Evolutionary conservation across 2,888 invertebrate genomes (phyloP).

Genomic region (Sinotaia quadrata): DNA sequence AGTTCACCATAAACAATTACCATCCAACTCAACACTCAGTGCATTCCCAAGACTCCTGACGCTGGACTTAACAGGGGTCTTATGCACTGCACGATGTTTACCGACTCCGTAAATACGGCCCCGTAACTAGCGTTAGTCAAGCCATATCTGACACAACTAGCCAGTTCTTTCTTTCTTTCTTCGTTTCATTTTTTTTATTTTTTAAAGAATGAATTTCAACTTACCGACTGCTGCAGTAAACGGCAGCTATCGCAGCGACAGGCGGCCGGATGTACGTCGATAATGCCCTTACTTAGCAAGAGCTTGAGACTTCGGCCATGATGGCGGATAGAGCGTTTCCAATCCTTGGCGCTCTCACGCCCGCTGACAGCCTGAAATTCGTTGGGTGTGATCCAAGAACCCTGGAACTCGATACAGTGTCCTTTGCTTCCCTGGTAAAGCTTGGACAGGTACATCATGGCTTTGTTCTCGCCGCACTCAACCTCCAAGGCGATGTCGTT

Average conservation of each 20-base stretch:
- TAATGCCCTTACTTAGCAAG: slow-evolving; percentile 72
- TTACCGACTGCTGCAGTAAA: slow-evolving; percentile 41
- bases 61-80: too few species aligned
- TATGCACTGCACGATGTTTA: too few species aligned
- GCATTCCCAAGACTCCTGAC: too few species aligned
- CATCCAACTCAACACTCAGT: too few species aligned
- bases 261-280: slow-evolving; percentile 71
- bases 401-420: slow-evolving; percentile 72
- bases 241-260: slow-evolving; percentile 70
- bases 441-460: slow-evolving; percentile 68
- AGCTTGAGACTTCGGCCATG: slow-evolving; percentile 74
- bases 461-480: slow-evolving; percentile 71
- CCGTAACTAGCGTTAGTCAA: too few species aligned
- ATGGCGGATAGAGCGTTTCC: slow-evolving; percentile 74
- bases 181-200: too few species aligned
- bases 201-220: too few species aligned
- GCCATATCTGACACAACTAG: too few species aligned
- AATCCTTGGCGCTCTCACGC: slow-evolving; percentile 74
- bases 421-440: slow-evolving; percentile 74
- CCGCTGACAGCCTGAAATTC: slow-evolving; percentile 74
- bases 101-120: too few species aligned
- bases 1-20: too few species aligned
- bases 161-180: too few species aligned
- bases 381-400: slow-evolving; percentile 74
- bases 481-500: slow-evolving; percentile 67